Evolutionary conservation across 2,888 invertebrate genomes (phyloP).

Genomic region (Diplazon laetatorius): DNA sequence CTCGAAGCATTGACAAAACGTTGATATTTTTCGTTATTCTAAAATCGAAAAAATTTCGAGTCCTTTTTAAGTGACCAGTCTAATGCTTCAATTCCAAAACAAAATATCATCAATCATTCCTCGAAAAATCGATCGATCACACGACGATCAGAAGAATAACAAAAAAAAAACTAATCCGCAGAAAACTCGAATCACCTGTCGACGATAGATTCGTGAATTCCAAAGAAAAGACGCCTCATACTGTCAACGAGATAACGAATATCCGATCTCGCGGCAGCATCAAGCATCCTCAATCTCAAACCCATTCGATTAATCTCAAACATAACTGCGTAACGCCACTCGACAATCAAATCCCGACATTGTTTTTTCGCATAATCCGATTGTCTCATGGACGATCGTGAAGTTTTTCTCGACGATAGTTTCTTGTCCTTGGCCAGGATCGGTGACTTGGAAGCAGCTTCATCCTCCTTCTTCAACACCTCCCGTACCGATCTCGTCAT

Average conservation of each 20-base stretch:
- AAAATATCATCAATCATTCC: too few relatives aligned
- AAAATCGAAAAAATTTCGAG: too few relatives aligned
- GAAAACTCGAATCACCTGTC: constrained; percentile 76
- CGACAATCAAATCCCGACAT: constrained; percentile 79
- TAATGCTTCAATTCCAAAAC: too few relatives aligned
- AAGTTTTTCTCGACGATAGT: constrained; percentile 48
- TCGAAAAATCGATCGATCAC: too few relatives aligned
- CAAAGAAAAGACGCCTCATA: constrained; percentile 80
- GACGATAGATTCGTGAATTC: constrained; percentile 83
- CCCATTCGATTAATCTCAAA: constrained; percentile 84
- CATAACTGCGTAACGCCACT: constrained; percentile 85
- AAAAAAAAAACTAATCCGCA: too few relatives aligned
- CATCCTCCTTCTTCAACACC: constrained; percentile 57
- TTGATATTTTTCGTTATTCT: too few relatives aligned
- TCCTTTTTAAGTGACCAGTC: too few relatives aligned
- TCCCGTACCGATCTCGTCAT: constrained; percentile 47
- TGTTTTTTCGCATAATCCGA: constrained; percentile 4
- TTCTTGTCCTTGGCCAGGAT: constrained; percentile 36
- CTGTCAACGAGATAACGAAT: constrained; percentile 83
- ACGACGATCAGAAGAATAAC: too few relatives aligned
- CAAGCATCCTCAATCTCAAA: constrained; percentile 82
- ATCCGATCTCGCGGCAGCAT: constrained; percentile 81
- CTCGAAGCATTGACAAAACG: too few relatives aligned
- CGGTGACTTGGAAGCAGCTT: neutral
- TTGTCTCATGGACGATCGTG: constrained; percentile 12